Conservation (phyloP, 2,888 invertebrate genomes). For the Osedax fenrisi region DNA sequence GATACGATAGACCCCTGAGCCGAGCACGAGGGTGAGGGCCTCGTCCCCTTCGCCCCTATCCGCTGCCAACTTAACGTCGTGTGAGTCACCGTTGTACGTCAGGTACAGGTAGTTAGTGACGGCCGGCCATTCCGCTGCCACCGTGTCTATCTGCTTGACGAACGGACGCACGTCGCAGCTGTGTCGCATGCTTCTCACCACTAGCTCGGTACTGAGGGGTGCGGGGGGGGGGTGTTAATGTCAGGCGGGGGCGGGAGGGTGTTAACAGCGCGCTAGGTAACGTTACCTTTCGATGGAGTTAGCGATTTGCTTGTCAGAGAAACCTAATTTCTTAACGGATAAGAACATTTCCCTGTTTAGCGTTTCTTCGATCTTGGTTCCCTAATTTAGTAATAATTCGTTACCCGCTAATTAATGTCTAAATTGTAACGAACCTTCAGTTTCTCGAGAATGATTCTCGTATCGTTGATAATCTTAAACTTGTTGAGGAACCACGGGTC, state of each 20-base stretch:
- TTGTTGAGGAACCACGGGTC: constrained; percentile 91
- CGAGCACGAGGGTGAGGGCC: constrained; percentile 62
- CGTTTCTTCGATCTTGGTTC: neutral
- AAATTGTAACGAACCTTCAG: constrained; percentile 28
- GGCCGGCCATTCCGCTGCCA: constrained; percentile 98
- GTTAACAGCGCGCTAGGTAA: too few species aligned
- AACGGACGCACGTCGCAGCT: constrained; percentile 42
- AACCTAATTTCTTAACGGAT: constrained; percentile 78
- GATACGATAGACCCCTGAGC: constrained; percentile 53
- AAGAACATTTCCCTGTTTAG: constrained; percentile 9
- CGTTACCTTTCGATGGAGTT: constrained; percentile 52
- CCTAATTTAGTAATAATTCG: neutral
- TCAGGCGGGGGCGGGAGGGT: too few species aligned
- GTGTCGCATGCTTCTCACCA: constrained; percentile 41
- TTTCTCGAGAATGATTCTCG: constrained; percentile 60
- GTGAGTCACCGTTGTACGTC: constrained; percentile 71
- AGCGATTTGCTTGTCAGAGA: constrained; percentile 92
- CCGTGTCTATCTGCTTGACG: constrained; percentile 95
- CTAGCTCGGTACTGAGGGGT: constrained; percentile 65
- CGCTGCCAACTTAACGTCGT: constrained; percentile 40
- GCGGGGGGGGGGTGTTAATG: too few species aligned
- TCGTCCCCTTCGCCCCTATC: constrained; percentile 30
- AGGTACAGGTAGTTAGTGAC: constrained; percentile 94
- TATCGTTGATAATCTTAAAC: constrained; percentile 77
- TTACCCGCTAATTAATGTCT: too few species aligned